These are phyloP conservation scores for Pentalonia nigronervosa DNA, from an alignment of 1,140 invertebrate species.

Conservation along the genomic window DNA sequence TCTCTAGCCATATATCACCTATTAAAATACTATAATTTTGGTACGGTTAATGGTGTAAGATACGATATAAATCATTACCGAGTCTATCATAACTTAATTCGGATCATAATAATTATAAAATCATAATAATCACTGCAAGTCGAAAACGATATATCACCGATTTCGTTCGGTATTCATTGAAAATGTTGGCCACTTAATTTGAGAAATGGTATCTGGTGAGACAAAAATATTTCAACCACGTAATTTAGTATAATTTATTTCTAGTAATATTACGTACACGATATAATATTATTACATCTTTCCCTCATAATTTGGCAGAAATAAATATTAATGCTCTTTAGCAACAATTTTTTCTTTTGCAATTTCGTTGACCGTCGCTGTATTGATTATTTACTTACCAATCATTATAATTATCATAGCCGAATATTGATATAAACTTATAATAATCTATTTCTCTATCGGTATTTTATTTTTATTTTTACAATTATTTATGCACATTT, in stretches of 20 bases:
- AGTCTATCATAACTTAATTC: neutral
- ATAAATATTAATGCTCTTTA: neutral
- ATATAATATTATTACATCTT: no score
- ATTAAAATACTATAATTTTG: neutral
- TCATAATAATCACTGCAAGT: neutral
- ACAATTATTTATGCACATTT: neutral
- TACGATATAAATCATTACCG: neutral
- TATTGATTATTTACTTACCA: neutral
- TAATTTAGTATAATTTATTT: neutral
- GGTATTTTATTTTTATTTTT: neutral
- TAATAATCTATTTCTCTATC: neutral
- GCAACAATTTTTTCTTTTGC: neutral
- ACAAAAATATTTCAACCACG: neutral
- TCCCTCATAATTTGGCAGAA: no score
- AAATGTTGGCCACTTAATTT: neutral
- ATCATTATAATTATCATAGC: no score
- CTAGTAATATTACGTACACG: neutral
- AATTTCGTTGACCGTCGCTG: neutral
- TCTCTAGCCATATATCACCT: neutral
- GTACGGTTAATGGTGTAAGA: neutral
- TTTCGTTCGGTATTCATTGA: neutral
- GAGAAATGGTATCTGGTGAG: neutral
- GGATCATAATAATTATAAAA: neutral
- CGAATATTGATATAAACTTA: no score
- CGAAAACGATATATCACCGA: rapidly evolving